These are phyloP conservation scores for Mycalesis mineus DNA, from an alignment of 2,888 invertebrate genomes.

Conservation along the genomic window DNA sequence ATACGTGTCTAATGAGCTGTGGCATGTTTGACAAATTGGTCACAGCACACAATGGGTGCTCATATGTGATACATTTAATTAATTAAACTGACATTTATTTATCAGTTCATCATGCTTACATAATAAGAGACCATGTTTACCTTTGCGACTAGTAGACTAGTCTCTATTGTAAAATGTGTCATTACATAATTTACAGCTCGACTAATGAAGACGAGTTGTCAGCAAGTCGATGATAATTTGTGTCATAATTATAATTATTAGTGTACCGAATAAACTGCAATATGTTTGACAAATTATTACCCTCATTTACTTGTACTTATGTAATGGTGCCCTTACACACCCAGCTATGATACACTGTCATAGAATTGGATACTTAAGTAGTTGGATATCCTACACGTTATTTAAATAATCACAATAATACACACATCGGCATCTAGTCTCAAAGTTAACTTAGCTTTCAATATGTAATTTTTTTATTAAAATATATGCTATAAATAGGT, in stretches of 20 bases:
- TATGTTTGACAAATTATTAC: neutral
- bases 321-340: neutral
- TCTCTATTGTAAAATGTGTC: too few species aligned
- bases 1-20: neutral
- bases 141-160: neutral
- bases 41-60: neutral
- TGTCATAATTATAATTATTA: neutral
- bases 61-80: conserved; percentile 1
- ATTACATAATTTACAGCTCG: too few species aligned
- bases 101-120: neutral
- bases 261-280: neutral
- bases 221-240: neutral
- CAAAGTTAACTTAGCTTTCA: too few species aligned
- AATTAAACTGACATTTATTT: neutral
- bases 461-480: too few species aligned
- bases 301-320: neutral
- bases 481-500: too few species aligned
- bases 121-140: neutral
- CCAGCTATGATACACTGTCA: too few species aligned
- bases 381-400: too few species aligned
- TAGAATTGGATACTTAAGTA: too few species aligned
- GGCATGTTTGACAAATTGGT: conserved; percentile 13
- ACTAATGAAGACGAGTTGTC: too few species aligned
- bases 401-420: too few species aligned
- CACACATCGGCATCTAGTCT: too few species aligned